phyloP scores from a whole-genome alignment of 1,140 invertebrate genomes.

The Hyles euphorbiae region DNA sequence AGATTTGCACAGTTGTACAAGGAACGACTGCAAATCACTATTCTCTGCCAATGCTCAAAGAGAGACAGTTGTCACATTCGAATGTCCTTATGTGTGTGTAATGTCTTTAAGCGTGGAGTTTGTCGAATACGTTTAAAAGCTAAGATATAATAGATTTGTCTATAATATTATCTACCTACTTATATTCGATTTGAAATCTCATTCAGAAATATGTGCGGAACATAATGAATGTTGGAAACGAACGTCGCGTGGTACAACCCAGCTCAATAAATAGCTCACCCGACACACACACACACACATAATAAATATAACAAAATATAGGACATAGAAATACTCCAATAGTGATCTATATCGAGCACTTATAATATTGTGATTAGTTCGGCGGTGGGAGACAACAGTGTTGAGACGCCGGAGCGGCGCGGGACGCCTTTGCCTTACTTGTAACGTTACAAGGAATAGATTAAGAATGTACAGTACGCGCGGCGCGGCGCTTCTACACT shows the following conservation, averaged over 20 bases:
- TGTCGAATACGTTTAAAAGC: too few relatives aligned
- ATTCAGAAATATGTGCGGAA: neutral
- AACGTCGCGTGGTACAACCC: constrained; percentile 39
- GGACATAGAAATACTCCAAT: constrained; percentile 61
- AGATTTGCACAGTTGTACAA: neutral
- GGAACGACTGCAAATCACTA: too few relatives aligned
- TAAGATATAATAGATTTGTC: too few relatives aligned
- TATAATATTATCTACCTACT: too few relatives aligned
- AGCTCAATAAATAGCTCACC: constrained; percentile 46
- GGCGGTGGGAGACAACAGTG: constrained; percentile 64
- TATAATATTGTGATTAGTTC: constrained; percentile 55
- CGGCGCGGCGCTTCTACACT: neutral
- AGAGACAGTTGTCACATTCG: too few relatives aligned
- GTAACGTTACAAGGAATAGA: too few relatives aligned
- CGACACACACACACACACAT: constrained; percentile 63
- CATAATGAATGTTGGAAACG: neutral
- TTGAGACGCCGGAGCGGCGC: constrained; percentile 27
- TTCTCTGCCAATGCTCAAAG: too few relatives aligned
- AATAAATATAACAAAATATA: constrained; percentile 76
- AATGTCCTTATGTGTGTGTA: too few relatives aligned
- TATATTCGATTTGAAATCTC: neutral
- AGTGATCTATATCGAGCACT: constrained; percentile 62
- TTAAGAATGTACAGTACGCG: too few relatives aligned
- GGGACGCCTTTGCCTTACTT: too few relatives aligned
- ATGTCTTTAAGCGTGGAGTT: too few relatives aligned